These are phyloP conservation scores for Brachionus calyciflorus DNA, from an alignment of 1,140 invertebrate genomes.

Conservation along the genomic window DNA sequence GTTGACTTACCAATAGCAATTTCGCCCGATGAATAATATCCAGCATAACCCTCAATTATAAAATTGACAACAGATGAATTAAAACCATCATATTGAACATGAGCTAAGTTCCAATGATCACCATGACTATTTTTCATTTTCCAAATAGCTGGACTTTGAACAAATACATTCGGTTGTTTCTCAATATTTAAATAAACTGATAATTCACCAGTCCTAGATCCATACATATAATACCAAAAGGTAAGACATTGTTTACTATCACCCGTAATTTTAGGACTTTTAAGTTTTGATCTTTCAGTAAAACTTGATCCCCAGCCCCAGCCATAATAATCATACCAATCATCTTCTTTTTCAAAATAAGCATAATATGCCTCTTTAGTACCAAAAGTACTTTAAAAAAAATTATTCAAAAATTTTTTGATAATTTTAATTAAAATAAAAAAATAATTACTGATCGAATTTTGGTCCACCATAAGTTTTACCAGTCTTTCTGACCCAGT, in stretches of 20 bases:
- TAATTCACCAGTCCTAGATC: not conserved
- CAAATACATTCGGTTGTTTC: not conserved
- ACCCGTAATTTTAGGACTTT: slow-evolving; percentile 1
- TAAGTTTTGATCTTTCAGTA: not conserved
- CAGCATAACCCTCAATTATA: not conserved
- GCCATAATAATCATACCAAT: slow-evolving; percentile 2
- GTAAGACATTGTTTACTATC: slow-evolving; percentile 47
- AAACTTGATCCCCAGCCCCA: not conserved
- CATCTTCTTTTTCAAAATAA: slow-evolving; percentile 12
- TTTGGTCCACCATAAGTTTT: not conserved
- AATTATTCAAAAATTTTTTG: too few relatives aligned
- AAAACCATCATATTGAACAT: not conserved
- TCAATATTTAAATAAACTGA: not conserved
- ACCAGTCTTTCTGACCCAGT: slow-evolving; percentile 10
- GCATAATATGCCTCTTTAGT: not conserved
- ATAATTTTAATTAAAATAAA: not conserved
- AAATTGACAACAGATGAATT: not conserved
- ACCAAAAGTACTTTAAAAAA: not conserved
- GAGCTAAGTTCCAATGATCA: slow-evolving; percentile 21
- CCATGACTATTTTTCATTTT: slow-evolving; percentile 22
- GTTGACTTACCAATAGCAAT: too few relatives aligned
- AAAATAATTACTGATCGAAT: slow-evolving; percentile 3
- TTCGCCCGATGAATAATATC: not conserved
- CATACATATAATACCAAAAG: slow-evolving; percentile 52
- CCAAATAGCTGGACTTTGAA: not conserved